Percentiles rank a stretch among this genome's conserved stretches.
phyloP scores from a whole-genome alignment of 2,113 vertebrate genomes.

The Microtus oregoni region DNA sequence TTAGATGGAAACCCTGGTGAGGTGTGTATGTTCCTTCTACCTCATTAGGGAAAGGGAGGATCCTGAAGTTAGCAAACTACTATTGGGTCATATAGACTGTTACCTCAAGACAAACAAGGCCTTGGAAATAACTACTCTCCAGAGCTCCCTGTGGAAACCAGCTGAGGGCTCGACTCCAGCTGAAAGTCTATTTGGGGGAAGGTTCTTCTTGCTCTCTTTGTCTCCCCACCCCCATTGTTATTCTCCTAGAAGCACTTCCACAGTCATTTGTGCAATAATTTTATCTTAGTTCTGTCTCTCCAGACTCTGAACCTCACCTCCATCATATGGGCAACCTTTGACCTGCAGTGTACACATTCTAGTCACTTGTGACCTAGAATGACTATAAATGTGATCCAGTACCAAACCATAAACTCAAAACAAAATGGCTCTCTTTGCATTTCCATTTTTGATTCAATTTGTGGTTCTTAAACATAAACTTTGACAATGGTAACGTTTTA shows the following conservation, averaged over 20 bases:
- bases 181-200: background rate
- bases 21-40: background rate
- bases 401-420: background rate
- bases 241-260: background rate
- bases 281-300: background rate
- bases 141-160: background rate
- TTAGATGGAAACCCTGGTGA: background rate
- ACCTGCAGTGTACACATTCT: background rate
- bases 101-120: background rate
- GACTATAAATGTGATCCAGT: background rate
- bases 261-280: background rate
- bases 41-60: background rate
- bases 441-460: background rate
- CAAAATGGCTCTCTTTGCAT: background rate
- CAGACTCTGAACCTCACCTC: background rate
- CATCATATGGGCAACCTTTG: background rate
- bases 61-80: background rate
- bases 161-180: background rate
- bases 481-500: background rate
- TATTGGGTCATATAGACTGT: background rate
- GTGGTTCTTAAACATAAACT: background rate
- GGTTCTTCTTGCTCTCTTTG: background rate
- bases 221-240: background rate
- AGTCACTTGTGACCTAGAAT: background rate
- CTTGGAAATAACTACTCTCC: background rate